phyloP scores from a whole-genome alignment of 1,140 invertebrate genomes.

The Ips typographus region DNA sequence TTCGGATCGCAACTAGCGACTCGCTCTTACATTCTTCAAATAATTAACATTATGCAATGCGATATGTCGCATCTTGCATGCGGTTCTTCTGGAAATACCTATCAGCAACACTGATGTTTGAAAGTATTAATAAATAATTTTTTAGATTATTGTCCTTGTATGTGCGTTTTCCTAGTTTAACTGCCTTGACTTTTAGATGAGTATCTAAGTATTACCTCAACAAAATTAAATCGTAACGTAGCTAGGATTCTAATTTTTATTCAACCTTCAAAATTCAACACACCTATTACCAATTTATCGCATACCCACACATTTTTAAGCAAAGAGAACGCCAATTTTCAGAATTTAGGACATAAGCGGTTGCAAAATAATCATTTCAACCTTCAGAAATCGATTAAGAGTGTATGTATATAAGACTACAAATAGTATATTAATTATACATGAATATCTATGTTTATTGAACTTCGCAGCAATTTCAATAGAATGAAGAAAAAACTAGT shows the following conservation, averaged over 20 bases:
- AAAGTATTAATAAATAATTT: too few relatives aligned
- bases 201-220: too few relatives aligned
- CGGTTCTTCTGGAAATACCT: too few relatives aligned
- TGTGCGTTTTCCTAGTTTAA: too few relatives aligned
- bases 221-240: too few relatives aligned
- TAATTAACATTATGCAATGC: slow-evolving; percentile 25
- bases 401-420: slow-evolving; percentile 8
- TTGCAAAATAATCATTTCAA: slow-evolving; percentile 28
- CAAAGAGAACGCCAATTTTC: slow-evolving; percentile 22
- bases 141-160: too few relatives aligned
- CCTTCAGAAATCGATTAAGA: slow-evolving; percentile 16
- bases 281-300: too few relatives aligned
- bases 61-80: neutral
- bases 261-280: too few relatives aligned
- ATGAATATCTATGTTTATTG: slow-evolving; percentile 9
- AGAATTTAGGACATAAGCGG: slow-evolving; percentile 27
- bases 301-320: too few relatives aligned
- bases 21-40: slow-evolving; percentile 26
- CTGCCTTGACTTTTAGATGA: too few relatives aligned
- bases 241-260: too few relatives aligned
- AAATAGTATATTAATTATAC: slow-evolving; percentile 12
- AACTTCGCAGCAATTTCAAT: neutral
- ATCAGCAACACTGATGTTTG: too few relatives aligned
- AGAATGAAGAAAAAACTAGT: slow-evolving; percentile 12
- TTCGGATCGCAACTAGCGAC: neutral